Evolutionary conservation across 2,113 vertebrate species (phyloP).

Genomic region (Catharus bicknelli): DNA sequence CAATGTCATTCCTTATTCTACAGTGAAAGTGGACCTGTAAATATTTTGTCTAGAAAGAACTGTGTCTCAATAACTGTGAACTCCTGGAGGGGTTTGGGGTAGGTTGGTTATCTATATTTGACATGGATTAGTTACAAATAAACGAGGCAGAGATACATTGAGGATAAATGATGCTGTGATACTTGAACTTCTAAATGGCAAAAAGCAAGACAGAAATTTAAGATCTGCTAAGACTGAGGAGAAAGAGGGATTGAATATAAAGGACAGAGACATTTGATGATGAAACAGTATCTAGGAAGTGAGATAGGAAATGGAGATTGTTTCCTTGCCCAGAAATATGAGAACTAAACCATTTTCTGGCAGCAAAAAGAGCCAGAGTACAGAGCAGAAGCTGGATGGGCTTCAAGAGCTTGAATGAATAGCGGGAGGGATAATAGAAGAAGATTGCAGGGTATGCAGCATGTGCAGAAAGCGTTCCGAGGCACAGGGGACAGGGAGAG

Average conservation of each 20-base stretch:
- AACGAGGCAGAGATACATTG: not conserved
- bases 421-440: constrained; percentile 34
- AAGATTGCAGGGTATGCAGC: constrained; percentile 55
- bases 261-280: not conserved
- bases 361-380: constrained; percentile 38
- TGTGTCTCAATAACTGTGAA: not conserved
- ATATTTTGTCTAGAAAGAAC: not conserved
- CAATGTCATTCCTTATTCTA: not conserved
- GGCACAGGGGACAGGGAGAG: not conserved
- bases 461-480: not conserved
- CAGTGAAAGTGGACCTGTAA: not conserved
- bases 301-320: constrained; percentile 44
- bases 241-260: not conserved
- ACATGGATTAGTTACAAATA: not conserved
- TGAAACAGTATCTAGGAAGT: constrained; percentile 26
- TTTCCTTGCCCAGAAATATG: constrained; percentile 52
- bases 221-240: not conserved
- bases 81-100: not conserved
- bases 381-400: constrained; percentile 50
- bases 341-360: constrained; percentile 45
- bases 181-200: not conserved
- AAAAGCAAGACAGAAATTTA: not conserved
- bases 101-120: not conserved
- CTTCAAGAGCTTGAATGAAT: constrained; percentile 57
- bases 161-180: not conserved